Evolutionary conservation across 2,797 vertebrate genomes (phyloP).

Genomic region (Simalia tracyae): DNA sequence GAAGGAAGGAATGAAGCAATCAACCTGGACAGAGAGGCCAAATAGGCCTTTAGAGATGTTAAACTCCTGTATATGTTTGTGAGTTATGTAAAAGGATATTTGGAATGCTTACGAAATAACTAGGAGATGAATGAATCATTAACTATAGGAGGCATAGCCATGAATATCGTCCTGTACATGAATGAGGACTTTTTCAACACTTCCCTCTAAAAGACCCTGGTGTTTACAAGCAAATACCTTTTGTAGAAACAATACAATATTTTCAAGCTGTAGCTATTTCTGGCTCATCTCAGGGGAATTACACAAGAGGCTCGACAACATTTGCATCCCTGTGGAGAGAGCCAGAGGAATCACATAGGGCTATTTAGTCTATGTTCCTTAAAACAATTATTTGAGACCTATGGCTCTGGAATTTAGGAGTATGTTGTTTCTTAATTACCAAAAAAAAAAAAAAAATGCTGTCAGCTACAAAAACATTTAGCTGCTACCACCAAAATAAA

Average conservation of each 20-base stretch:
- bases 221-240: not conserved
- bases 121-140: not conserved
- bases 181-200: not conserved
- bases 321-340: not conserved
- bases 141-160: not conserved
- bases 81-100: not conserved
- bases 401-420: not conserved
- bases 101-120: not conserved
- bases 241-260: not conserved
- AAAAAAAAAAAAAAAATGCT: not conserved
- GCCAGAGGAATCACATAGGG: not conserved
- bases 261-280: not conserved
- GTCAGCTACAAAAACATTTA: not conserved
- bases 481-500: not conserved
- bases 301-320: not conserved
- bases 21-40: not conserved
- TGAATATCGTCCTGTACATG: not conserved
- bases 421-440: not conserved
- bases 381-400: not conserved
- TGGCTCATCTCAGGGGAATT: not conserved
- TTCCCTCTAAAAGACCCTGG: not conserved
- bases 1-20: not conserved
- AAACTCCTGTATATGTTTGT: not conserved
- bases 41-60: not conserved
- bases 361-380: not conserved